A percentile compares a stretch with the other conserved stretches of the same genome.
These are phyloP conservation scores for Rhamphomyia laevipes DNA, from an alignment of 2,888 invertebrate species.

Conservation along the genomic window DNA sequence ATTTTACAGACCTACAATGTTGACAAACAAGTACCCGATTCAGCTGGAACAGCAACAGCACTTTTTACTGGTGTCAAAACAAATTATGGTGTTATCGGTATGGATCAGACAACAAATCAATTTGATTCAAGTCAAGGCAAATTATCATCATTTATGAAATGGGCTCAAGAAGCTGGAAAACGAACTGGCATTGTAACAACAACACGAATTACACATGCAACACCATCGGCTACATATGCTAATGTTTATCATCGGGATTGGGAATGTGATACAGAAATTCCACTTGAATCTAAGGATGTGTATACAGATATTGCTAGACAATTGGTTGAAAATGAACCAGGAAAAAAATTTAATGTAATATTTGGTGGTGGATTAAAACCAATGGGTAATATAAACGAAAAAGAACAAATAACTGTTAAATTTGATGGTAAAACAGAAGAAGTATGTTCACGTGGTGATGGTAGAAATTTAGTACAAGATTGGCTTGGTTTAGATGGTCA, in stretches of 20 bases:
- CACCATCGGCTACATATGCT: conserved; percentile 49
- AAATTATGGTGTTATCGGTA: conserved; percentile 44
- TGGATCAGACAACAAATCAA: conserved; percentile 29
- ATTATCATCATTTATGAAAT: conserved; percentile 41
- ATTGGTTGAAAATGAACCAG: conserved; percentile 48
- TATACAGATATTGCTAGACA: conserved; percentile 50
- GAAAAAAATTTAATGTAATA: conserved; percentile 48
- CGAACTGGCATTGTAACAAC: conserved; percentile 54
- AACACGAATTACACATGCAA: conserved; percentile 53
- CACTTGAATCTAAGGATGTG: conserved; percentile 27
- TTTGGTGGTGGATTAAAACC: conserved; percentile 48
- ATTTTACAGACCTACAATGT: conserved; percentile 50
- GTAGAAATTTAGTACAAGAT: conserved; percentile 42
- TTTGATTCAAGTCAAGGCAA: conserved; percentile 35
- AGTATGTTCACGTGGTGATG: conserved; percentile 41
- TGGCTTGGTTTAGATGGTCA: conserved; percentile 41
- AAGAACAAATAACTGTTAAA: conserved; percentile 17
- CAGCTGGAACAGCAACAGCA: conserved; percentile 57
- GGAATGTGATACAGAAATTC: conserved; percentile 44
- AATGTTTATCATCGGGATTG: conserved; percentile 44
- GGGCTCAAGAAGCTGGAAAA: conserved; percentile 47
- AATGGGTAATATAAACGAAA: conserved; percentile 31
- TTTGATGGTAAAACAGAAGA: conserved; percentile 28
- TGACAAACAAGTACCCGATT: conserved; percentile 58
- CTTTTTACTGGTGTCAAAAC: conserved; percentile 51